Conservation (phyloP, 2,797 vertebrate species). For the Anisognathus igniventris region DNA sequence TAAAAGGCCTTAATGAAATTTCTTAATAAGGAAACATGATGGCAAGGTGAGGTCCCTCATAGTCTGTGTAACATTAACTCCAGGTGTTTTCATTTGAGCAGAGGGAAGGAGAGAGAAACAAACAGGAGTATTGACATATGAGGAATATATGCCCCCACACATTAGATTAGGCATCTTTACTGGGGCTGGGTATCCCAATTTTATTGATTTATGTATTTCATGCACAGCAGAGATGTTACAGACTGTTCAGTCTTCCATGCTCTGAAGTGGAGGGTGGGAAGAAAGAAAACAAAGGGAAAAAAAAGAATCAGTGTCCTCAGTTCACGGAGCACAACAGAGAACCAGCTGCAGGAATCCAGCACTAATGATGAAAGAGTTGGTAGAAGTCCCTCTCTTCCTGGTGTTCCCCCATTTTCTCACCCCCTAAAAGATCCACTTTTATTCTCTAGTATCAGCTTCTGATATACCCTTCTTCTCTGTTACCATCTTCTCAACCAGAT, state of each 20-base stretch:
- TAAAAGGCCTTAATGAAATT: constrained; percentile 66
- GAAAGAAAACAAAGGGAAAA: neutral
- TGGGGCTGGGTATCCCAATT: neutral
- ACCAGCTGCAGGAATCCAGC: neutral
- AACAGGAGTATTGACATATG: neutral
- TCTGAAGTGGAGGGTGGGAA: neutral
- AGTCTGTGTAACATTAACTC: constrained; percentile 48
- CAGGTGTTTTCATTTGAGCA: constrained; percentile 32
- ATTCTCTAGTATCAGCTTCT: neutral
- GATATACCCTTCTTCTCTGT: neutral
- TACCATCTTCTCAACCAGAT: neutral
- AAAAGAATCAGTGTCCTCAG: neutral
- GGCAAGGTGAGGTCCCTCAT: constrained; percentile 19
- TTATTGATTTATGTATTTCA: neutral
- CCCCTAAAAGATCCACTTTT: neutral
- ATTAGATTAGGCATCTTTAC: neutral
- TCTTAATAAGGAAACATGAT: constrained; percentile 17
- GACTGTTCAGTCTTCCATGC: neutral
- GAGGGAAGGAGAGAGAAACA: constrained; percentile 1
- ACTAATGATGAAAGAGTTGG: neutral
- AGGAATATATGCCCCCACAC: neutral
- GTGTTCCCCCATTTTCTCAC: neutral
- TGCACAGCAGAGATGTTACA: neutral
- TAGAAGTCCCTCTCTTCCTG: neutral
- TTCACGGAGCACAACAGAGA: neutral